Percentiles rank a stretch among this genome's conserved stretches.
phyloP scores from a whole-genome alignment of 2,797 vertebrate genomes.

The Bradypodion ventrale region DNA sequence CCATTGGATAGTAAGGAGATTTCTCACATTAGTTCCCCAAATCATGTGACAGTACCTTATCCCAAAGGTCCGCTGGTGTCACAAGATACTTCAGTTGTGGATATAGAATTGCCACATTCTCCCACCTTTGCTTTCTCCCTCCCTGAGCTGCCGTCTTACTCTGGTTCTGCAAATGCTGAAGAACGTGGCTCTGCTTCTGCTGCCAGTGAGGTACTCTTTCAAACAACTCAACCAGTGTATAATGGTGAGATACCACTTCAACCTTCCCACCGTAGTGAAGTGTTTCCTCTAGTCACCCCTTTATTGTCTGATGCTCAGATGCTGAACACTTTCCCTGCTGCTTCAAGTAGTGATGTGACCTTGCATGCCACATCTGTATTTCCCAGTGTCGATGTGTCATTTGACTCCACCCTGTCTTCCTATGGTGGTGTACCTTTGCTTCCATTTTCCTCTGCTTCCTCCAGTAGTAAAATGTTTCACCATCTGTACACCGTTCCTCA shows the following conservation, averaged over 20 bases:
- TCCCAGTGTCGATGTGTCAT: constrained; percentile 81
- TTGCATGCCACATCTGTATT: constrained; percentile 90
- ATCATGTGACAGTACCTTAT: constrained; percentile 58
- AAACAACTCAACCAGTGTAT: constrained; percentile 84
- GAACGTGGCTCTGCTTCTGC: constrained; percentile 74
- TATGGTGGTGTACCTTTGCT: constrained; percentile 82
- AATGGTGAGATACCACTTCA: constrained; percentile 91
- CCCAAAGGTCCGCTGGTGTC: constrained; percentile 60
- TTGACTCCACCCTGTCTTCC: constrained; percentile 82
- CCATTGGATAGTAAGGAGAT: constrained; percentile 49
- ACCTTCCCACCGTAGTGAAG: constrained; percentile 83
- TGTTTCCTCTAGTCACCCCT: constrained; percentile 82
- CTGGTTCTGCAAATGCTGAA: constrained; percentile 78
- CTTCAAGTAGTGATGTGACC: constrained; percentile 81
- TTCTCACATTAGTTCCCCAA: constrained; percentile 63
- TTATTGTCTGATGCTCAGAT: constrained; percentile 82
- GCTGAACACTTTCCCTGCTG: constrained; percentile 81
- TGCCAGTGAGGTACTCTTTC: constrained; percentile 77
- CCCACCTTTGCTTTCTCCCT: constrained; percentile 74
- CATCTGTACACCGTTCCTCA: constrained; percentile 77
- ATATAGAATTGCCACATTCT: constrained; percentile 69
- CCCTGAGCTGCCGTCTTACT: constrained; percentile 74
- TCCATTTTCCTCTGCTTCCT: constrained; percentile 81
- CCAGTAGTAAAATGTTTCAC: constrained; percentile 78
- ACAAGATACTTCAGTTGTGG: constrained; percentile 59